phyloP scores from a whole-genome alignment of 1,140 invertebrate genomes.

The Odontomachus brunneus region DNA sequence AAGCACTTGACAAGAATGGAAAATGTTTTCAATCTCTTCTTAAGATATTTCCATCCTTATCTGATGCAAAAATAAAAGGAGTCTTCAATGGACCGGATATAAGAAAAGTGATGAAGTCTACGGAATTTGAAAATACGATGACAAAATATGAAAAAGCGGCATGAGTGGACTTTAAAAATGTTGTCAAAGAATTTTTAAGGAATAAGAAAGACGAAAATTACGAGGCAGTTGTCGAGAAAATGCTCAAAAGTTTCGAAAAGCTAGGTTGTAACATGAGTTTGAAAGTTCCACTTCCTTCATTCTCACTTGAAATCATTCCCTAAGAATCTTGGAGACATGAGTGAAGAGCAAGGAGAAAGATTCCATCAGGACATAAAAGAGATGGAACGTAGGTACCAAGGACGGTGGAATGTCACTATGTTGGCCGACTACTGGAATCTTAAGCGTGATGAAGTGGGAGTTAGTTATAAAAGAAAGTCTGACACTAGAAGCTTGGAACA shows the following conservation, averaged over 20 bases:
- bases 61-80: constrained; percentile 32
- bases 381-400: too few relatives aligned
- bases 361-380: too few relatives aligned
- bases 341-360: too few relatives aligned
- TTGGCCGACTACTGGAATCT: too few relatives aligned
- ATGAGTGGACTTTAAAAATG: background rate
- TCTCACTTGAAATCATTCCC: too few relatives aligned
- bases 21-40: background rate
- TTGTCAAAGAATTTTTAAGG: background rate
- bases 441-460: too few relatives aligned
- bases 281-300: too few relatives aligned
- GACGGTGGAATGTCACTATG: too few relatives aligned
- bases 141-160: background rate
- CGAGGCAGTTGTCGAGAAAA: background rate
- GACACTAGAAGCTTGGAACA: too few relatives aligned
- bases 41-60: background rate
- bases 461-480: too few relatives aligned
- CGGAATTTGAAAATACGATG: background rate
- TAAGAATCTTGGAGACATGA: too few relatives aligned
- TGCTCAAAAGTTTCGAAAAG: background rate
- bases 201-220: constrained; percentile 20
- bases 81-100: constrained; percentile 35
- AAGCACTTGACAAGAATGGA: constrained; percentile 31
- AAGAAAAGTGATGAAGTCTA: constrained; percentile 10
- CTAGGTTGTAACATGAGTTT: background rate